Base-by-base conservation (phyloP, 2,888 invertebrate genomes). In the Caradrina clavipalpis region DNA sequence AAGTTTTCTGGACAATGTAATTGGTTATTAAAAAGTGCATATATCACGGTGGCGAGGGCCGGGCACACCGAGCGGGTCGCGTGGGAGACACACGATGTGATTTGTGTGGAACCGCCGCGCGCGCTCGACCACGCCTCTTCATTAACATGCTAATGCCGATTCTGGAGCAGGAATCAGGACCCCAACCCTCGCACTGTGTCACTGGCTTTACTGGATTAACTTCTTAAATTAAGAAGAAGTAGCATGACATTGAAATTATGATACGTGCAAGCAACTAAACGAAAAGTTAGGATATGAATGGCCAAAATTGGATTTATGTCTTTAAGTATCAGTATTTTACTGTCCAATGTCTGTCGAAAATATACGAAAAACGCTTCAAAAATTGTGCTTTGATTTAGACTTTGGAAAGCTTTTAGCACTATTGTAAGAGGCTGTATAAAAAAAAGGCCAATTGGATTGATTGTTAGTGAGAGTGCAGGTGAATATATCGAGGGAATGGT, bases 71-170 rank as follows among this genome's bases (percentile, higher is more conserved):
- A 64, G 75, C 64, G 80, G 45, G 82, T 82, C 86, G 91, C 89
- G 91, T 89, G 90, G 90, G 91, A 89, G 90, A 88, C 84, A 83
- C 80, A 83, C 86, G 90, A 87, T 88, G 85, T 90, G 91, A 93
- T 92, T 93, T 92, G 93, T 92, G 90, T 87, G 88, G 86, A 82
- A 83, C 86, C 83, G 69, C 81, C 69, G 80, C 62, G 56, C 50
- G 66, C 75, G 66, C 58, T 57, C 69, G 76, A 73, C 76, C 86
- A 90, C 95, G 94, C 95, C 95, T 91, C 91, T 94, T 95, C 94
- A 95, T 95, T 95, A 95, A 93, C 93, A 95, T 95, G 94, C 91
- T 95, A 95, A 95, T 95, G 87, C 88, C 79, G 91, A 90, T 88
- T 90, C 91, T 91, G 90, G 91, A 88, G 88, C 87, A 80, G 59